Conservation (phyloP, 2,113 vertebrate genomes). For the Hemiscyllium ocellatum region DNA sequence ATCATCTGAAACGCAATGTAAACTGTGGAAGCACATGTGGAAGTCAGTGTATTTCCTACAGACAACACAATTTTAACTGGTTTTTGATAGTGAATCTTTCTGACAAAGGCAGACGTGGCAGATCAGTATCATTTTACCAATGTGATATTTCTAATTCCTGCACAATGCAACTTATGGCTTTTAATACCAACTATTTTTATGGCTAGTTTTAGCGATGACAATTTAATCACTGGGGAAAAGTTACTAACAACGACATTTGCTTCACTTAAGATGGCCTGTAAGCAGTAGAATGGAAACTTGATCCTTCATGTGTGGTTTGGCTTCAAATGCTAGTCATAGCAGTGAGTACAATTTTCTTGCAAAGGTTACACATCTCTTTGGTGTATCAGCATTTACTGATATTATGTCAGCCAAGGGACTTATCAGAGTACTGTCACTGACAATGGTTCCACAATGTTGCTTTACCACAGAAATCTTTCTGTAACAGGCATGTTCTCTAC, state of each 20-base stretch:
- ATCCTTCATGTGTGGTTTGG: neutral
- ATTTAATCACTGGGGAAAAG: neutral
- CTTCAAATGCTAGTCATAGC: neutral
- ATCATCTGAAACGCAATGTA: neutral
- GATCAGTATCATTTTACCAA: neutral
- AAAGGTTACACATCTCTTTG: neutral
- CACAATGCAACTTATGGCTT: neutral
- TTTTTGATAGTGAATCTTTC: neutral
- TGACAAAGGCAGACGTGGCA: neutral
- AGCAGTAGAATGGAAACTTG: neutral
- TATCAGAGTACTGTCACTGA: neutral
- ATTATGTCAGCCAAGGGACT: neutral
- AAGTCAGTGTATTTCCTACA: neutral
- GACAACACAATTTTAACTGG: neutral
- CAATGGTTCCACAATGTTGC: neutral
- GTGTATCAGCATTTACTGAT: neutral
- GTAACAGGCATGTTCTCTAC: neutral
- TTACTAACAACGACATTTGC: neutral
- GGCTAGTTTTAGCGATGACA: neutral
- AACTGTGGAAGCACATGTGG: neutral
- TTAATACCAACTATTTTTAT: neutral
- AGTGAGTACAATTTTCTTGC: neutral
- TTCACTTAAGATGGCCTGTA: neutral
- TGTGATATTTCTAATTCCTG: slow-evolving; percentile 1
- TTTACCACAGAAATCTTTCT: neutral